Evolutionary conservation across 2,888 invertebrate species (phyloP).

Genomic region (Frankliniella intonsa): DNA sequence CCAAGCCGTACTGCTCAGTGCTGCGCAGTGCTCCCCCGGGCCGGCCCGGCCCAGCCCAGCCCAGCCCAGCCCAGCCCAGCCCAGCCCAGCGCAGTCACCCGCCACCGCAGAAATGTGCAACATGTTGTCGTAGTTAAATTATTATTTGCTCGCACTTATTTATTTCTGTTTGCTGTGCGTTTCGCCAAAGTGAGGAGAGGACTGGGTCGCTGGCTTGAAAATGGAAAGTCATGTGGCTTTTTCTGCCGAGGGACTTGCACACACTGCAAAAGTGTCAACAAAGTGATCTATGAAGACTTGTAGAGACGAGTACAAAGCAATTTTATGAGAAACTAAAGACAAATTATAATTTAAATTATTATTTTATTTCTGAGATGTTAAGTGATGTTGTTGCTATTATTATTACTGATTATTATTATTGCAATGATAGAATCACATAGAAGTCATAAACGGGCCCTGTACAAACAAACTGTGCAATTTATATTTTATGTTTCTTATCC

Average conservation of each 20-base stretch:
- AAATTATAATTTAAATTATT: conserved; percentile 26
- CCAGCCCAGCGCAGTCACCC: neutral
- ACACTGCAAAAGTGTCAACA: neutral
- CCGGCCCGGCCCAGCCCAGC: neutral
- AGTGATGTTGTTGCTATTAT: neutral
- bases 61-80: neutral
- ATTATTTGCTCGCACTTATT: conserved; percentile 18
- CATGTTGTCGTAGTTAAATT: neutral
- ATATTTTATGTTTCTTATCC: neutral
- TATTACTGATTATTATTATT: conserved; percentile 11
- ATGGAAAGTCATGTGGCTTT: neutral
- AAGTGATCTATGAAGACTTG: conserved; percentile 26
- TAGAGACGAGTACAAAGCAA: conserved; percentile 21
- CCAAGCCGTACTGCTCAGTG: too few species aligned
- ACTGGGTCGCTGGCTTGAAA: neutral
- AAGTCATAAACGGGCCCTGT: conserved; percentile 2
- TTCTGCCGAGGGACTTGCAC: neutral
- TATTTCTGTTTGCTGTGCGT: neutral
- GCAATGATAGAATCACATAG: neutral
- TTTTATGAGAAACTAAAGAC: conserved; percentile 25
- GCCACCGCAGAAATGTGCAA: conserved; percentile 16
- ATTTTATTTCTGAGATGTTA: conserved; percentile 19
- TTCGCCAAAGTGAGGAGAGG: neutral
- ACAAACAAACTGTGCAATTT: neutral
- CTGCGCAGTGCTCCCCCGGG: too few species aligned